Conservation (phyloP, 2,113 vertebrate genomes). For the Carettochelys insculpta region DNA sequence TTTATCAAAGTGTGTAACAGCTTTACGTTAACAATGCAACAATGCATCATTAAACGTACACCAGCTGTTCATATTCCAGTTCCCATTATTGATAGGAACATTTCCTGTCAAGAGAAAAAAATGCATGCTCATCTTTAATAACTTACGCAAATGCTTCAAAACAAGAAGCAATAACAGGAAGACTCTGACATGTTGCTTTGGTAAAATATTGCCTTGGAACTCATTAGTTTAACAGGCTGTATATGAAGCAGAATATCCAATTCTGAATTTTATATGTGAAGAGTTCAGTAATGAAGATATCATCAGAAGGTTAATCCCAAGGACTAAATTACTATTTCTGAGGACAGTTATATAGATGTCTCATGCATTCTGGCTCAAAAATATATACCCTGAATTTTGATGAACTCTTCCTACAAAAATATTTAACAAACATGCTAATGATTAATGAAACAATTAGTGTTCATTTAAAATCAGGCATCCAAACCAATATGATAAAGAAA, state of each 20-base stretch:
- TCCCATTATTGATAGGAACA: constrained; percentile 33
- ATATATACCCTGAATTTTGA: neutral
- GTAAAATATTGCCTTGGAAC: constrained; percentile 69
- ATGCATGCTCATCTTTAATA: constrained; percentile 64
- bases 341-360: neutral
- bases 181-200: constrained; percentile 66
- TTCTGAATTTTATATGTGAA: neutral
- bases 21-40: constrained; percentile 73
- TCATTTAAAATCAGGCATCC: neutral
- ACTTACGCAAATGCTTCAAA: constrained; percentile 66
- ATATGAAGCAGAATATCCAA: neutral
- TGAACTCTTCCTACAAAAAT: neutral
- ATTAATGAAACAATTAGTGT: neutral
- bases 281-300: constrained; percentile 11
- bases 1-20: constrained; percentile 72
- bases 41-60: constrained; percentile 55
- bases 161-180: constrained; percentile 66
- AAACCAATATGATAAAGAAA: neutral
- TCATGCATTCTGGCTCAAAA: neutral
- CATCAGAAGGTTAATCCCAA: constrained; percentile 40
- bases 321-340: constrained; percentile 18
- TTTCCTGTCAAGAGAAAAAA: constrained; percentile 48
- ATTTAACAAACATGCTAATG: neutral
- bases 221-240: constrained; percentile 44
- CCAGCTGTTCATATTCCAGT: constrained; percentile 72